These are phyloP conservation scores for Aphidius gifuensis DNA, from an alignment of 1,140 invertebrate genomes.

Conservation along the genomic window DNA sequence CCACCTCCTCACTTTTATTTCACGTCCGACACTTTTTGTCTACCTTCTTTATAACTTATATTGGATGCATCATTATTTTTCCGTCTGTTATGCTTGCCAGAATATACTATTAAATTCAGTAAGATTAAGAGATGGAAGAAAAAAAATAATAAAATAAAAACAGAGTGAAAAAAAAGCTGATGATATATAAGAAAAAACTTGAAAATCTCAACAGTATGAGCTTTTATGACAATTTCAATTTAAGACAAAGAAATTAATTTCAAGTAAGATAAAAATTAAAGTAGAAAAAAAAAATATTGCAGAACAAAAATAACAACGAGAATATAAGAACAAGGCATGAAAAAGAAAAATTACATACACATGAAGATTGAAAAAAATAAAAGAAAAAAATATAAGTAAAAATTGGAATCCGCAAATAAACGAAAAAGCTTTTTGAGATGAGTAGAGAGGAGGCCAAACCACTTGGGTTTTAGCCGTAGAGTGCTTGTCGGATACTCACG, in stretches of 20 bases:
- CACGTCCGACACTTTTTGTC: not conserved
- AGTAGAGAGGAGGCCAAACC: constrained; percentile 11
- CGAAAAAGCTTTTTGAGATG: not conserved
- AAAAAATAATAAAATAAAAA: too few species aligned
- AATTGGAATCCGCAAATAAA: not conserved
- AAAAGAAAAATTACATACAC: too few species aligned
- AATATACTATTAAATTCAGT: not conserved
- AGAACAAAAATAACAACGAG: too few species aligned
- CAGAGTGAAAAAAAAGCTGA: too few species aligned
- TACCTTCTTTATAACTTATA: constrained; percentile 40
- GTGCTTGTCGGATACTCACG: constrained; percentile 14
- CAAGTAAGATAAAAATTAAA: too few species aligned
- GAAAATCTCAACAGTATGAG: too few species aligned
- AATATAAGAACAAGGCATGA: too few species aligned
- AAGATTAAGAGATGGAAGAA: too few species aligned
- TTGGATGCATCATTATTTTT: constrained; percentile 50
- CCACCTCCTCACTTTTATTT: constrained; percentile 30
- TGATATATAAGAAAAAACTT: too few species aligned
- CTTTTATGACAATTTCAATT: too few species aligned
- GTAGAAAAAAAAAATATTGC: too few species aligned
- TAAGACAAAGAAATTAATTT: too few species aligned
- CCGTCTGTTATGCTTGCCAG: constrained; percentile 21
- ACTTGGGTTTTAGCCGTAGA: constrained; percentile 15
- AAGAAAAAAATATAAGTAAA: not conserved
- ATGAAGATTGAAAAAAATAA: not conserved